Percentiles rank a stretch among this genome's conserved stretches.
Evolutionary conservation across 1,140 invertebrate genomes (phyloP).

Genomic region (Bombus waltoni): DNA sequence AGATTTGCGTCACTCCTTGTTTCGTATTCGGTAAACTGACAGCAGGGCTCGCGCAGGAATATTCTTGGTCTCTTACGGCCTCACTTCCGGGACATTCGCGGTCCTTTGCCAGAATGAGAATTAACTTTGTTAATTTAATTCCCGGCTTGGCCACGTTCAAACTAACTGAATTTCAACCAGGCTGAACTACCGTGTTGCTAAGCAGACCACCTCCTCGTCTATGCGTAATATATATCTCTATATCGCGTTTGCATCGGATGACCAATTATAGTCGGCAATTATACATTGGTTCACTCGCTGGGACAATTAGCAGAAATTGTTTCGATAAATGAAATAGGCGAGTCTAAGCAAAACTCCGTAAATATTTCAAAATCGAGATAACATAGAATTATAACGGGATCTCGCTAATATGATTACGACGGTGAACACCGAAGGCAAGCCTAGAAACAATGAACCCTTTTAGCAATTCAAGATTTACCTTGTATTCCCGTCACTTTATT

Average conservation of each 20-base stretch:
- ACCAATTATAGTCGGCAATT: conserved; percentile 2
- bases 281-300: neutral
- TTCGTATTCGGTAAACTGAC: conserved; percentile 41
- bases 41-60: conserved; percentile 33
- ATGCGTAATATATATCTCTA: conserved; percentile 41
- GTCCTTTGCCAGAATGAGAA: conserved; percentile 57
- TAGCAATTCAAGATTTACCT: neutral
- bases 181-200: conserved; percentile 38
- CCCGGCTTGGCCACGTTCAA: conserved; percentile 46
- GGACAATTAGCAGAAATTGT: neutral
- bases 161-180: conserved; percentile 54
- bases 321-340: neutral
- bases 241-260: conserved; percentile 3
- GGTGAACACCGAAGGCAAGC: too few species aligned
- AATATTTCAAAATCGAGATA: neutral
- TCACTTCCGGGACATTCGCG: conserved; percentile 23
- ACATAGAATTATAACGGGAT: neutral
- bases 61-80: conserved; percentile 56
- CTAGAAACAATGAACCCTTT: too few species aligned
- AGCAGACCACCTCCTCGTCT: conserved; percentile 24
- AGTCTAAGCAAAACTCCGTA: neutral
- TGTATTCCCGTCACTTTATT: neutral
- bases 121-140: conserved; percentile 65
- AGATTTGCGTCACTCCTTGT: conserved; percentile 56
- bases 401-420: neutral